These are phyloP conservation scores for silkworm (Bombyx mori) DNA, from an alignment of 1,140 invertebrate species.

Conservation along the genomic window DNA sequence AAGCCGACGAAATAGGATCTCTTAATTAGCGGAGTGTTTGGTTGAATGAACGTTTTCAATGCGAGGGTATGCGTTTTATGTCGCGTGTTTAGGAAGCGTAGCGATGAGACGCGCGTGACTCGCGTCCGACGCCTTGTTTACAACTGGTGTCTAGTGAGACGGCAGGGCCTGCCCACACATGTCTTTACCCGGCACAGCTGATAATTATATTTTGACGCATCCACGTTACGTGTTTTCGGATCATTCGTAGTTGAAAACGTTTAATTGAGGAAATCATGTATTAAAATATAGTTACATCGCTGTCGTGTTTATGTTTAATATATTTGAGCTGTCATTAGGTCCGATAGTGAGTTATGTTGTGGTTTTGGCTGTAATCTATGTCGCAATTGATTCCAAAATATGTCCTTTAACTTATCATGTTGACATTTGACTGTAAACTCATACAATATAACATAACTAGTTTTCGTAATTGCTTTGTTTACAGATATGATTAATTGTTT, in stretches of 20 bases:
- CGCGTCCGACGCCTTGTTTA: constrained; percentile 31
- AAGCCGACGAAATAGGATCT: constrained; percentile 11
- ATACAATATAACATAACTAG: no score
- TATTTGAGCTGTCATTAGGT: no score
- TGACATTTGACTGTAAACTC: no score
- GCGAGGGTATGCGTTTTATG: constrained; percentile 1
- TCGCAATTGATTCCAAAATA: no score
- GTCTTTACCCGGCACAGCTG: constrained; percentile 38
- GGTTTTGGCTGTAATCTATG: no score
- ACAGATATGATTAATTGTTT: no score
- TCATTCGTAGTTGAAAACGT: constrained; percentile 12
- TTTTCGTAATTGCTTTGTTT: no score
- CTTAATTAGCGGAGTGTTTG: constrained; percentile 11
- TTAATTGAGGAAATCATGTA: constrained; percentile 28
- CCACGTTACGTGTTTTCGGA: constrained; percentile 17
- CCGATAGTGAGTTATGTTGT: no score
- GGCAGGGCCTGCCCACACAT: constrained; percentile 33
- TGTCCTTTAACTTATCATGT: no score
- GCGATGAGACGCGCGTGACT: constrained; percentile 23
- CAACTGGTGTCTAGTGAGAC: constrained; percentile 29
- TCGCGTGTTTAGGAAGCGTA: constrained; percentile 1
- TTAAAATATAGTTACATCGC: constrained; percentile 9
- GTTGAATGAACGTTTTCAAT: constrained; percentile 21
- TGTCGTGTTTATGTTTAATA: no score
- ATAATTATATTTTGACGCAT: constrained; percentile 40